Percentiles rank a stretch among this genome's conserved stretches.
Evolutionary conservation across 2,888 invertebrate species (phyloP).

Genomic region (Lasioglossum marginatum): DNA sequence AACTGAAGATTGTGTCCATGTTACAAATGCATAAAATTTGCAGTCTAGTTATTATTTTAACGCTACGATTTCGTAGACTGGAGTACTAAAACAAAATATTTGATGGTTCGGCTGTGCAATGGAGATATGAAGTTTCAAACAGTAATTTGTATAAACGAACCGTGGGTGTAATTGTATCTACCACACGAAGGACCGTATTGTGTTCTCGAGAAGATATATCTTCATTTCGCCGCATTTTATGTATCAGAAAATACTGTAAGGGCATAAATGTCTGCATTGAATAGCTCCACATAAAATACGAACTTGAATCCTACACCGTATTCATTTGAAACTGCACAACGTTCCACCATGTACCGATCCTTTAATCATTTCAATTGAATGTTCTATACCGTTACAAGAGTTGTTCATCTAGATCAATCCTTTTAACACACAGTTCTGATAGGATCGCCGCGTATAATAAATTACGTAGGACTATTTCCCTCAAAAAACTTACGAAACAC

Average conservation of each 20-base stretch:
- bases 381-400: background rate
- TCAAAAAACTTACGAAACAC: background rate
- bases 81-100: background rate
- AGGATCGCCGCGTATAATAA: background rate
- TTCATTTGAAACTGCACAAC: background rate
- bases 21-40: no score
- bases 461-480: background rate
- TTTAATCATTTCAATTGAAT: background rate
- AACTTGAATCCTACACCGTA: background rate
- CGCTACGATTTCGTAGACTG: background rate
- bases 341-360: background rate
- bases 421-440: background rate
- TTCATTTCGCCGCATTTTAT: background rate
- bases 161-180: constrained; percentile 1
- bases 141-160: background rate
- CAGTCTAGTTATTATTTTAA: background rate
- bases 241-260: background rate
- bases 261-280: background rate
- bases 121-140: background rate
- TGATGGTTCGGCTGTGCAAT: background rate
- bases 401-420: background rate
- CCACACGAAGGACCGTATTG: background rate
- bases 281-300: background rate
- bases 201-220: background rate
- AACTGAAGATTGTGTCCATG: background rate